phyloP scores from a whole-genome alignment of 1,140 invertebrate genomes.

The Brachionus sp. region DNA sequence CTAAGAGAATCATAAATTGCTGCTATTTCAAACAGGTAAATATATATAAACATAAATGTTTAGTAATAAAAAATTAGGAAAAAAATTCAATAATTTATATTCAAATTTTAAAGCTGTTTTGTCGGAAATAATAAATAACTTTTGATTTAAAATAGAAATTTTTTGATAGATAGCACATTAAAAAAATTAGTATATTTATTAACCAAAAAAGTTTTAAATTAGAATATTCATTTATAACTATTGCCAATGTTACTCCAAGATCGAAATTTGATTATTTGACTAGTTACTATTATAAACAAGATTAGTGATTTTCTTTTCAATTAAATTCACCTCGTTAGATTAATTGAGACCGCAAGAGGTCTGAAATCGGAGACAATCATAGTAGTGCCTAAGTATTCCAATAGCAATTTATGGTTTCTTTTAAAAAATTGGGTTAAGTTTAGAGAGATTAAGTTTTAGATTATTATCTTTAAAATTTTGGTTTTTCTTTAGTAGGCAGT shows the following conservation, averaged over 20 bases:
- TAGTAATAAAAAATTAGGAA: no score
- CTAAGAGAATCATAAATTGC: no score
- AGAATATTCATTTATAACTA: no score
- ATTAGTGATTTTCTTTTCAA: background rate
- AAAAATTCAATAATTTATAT: no score
- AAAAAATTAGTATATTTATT: background rate
- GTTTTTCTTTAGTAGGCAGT: background rate
- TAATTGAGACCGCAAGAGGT: background rate
- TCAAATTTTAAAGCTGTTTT: no score
- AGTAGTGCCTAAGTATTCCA: background rate
- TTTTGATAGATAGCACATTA: no score
- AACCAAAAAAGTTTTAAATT: background rate
- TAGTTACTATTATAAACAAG: background rate
- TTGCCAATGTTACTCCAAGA: no score
- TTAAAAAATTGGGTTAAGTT: slow-evolving; percentile 4
- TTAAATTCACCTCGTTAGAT: background rate
- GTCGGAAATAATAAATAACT: no score
- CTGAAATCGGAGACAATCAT: background rate
- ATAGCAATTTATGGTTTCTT: background rate
- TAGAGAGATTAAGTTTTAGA: background rate
- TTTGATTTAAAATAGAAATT: no score
- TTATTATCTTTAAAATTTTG: background rate
- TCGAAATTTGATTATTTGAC: background rate
- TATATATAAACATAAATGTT: no score
- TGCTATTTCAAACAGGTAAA: no score